Percentiles rank a stretch among this genome's conserved stretches.
These are phyloP conservation scores for Catharus minimus DNA, from an alignment of 2,113 vertebrate species.

Conservation along the genomic window DNA sequence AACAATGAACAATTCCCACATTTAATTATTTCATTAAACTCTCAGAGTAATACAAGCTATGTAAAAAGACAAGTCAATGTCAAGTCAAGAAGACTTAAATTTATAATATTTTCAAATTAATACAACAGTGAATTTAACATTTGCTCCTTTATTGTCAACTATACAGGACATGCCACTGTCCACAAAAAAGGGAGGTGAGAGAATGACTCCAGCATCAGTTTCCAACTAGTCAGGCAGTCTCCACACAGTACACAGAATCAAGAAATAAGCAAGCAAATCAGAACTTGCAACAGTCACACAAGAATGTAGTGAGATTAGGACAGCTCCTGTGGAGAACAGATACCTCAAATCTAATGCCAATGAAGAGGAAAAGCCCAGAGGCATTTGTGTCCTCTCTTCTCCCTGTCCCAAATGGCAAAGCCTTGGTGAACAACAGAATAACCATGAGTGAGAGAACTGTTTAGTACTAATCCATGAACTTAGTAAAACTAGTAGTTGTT, in stretches of 20 bases:
- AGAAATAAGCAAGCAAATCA: background rate
- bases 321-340: background rate
- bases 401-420: background rate
- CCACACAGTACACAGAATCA: fast-evolving
- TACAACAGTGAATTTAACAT: background rate
- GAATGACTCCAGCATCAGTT: background rate
- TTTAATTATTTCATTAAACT: background rate
- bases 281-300: background rate
- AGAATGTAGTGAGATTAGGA: background rate
- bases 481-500: background rate
- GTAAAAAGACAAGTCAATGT: background rate
- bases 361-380: background rate
- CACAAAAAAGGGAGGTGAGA: background rate
- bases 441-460: background rate
- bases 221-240: background rate
- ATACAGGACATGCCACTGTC: background rate
- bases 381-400: background rate
- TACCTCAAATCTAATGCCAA: background rate
- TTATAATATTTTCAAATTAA: background rate
- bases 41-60: background rate
- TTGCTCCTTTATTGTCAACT: background rate
- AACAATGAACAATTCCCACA: background rate
- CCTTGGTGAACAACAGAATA: background rate
- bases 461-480: background rate
- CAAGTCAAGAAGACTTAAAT: background rate